These are phyloP conservation scores for Piaya cayana DNA, from an alignment of 2,113 vertebrate genomes.

Conservation along the genomic window DNA sequence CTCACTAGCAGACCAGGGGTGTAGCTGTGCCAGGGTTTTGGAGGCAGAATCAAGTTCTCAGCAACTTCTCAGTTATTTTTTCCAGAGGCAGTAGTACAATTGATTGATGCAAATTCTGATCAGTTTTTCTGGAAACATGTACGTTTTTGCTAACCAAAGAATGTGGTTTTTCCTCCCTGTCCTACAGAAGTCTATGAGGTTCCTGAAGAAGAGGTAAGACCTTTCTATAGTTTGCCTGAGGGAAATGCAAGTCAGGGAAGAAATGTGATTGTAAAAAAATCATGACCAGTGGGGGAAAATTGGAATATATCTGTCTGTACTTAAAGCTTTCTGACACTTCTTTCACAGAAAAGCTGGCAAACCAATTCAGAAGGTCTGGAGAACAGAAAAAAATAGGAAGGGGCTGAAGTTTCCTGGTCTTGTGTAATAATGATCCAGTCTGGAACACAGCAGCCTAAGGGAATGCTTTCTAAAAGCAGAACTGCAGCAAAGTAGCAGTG, in stretches of 20 bases:
- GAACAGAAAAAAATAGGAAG: neutral
- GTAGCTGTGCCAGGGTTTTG: neutral
- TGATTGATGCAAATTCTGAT: neutral
- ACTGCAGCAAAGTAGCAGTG: neutral
- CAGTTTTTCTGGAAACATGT: neutral
- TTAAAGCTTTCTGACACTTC: neutral
- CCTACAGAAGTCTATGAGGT: conserved; percentile 79
- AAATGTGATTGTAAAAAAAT: neutral
- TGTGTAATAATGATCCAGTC: neutral
- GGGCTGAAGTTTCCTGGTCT: neutral
- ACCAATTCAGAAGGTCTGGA: neutral
- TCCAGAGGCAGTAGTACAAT: neutral
- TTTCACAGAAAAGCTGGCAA: neutral
- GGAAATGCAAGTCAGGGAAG: neutral
- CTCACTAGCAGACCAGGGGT: neutral
- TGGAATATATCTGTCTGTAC: neutral
- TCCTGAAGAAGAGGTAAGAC: conserved; percentile 80
- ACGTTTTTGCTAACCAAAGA: neutral
- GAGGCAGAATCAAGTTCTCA: neutral
- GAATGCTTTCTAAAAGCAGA: neutral
- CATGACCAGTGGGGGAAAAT: neutral
- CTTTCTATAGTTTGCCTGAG: neutral
- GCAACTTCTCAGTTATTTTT: neutral
- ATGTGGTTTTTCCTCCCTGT: neutral
- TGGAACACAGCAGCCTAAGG: neutral